phyloP scores from a whole-genome alignment of 2,113 vertebrate genomes.

The Heliornis fulica region DNA sequence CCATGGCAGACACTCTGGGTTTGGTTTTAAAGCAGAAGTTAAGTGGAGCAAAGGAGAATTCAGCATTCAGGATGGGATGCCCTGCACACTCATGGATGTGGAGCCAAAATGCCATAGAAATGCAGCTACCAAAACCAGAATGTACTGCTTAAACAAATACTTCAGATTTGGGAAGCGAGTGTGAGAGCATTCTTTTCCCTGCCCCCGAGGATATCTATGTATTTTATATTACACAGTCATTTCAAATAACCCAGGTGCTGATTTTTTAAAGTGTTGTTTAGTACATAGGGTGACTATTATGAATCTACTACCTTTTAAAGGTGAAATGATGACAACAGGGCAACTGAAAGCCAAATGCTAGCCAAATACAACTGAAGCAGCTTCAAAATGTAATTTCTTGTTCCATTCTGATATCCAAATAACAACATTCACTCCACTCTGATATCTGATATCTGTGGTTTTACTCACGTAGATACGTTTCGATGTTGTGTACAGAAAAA shows the following conservation, averaged over 20 bases:
- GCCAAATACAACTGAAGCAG: not conserved
- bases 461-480: slow-evolving; percentile 73
- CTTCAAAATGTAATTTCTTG: not conserved
- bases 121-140: not conserved
- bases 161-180: not conserved
- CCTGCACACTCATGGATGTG: too few relatives aligned
- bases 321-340: not conserved
- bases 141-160: not conserved
- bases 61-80: not conserved
- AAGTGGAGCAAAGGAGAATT: not conserved
- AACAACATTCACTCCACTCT: not conserved
- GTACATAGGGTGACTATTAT: not conserved
- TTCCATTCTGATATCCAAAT: not conserved
- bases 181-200: not conserved
- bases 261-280: not conserved
- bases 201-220: not conserved
- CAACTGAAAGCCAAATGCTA: not conserved
- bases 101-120: not conserved
- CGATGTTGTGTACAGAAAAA: slow-evolving; percentile 38
- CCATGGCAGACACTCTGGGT: not conserved
- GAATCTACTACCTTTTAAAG: not conserved
- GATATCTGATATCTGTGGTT: not conserved
- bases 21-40: not conserved
- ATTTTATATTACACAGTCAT: not conserved
- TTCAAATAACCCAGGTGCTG: not conserved